These are phyloP conservation scores for Synanceia verrucosa DNA, from an alignment of 2,797 vertebrate species.

Conservation along the genomic window DNA sequence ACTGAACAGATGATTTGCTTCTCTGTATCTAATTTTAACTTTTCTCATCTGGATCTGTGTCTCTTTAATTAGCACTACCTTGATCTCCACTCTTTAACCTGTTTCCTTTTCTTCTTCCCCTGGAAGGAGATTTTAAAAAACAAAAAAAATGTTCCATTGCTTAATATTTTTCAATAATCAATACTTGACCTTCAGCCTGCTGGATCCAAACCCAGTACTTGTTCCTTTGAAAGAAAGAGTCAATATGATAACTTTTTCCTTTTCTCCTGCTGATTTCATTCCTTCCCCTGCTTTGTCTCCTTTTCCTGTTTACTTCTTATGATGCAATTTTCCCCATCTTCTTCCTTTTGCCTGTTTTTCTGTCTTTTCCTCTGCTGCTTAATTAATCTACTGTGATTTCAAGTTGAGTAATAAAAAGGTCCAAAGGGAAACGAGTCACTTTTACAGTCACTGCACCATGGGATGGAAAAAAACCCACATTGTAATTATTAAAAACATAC, in stretches of 20 bases:
- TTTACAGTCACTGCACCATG: background rate
- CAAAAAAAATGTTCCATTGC: background rate
- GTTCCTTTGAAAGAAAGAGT: background rate
- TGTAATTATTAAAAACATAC: background rate
- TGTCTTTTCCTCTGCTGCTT: background rate
- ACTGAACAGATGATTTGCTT: constrained; percentile 11
- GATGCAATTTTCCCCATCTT: background rate
- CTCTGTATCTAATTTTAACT: constrained; percentile 1
- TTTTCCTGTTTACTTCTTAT: background rate
- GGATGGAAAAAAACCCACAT: background rate
- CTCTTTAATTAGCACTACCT: background rate
- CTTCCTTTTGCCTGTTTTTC: background rate
- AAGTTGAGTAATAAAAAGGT: background rate
- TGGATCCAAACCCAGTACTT: background rate
- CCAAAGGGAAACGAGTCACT: background rate
- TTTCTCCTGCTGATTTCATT: background rate
- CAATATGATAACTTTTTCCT: background rate
- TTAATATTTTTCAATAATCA: background rate
- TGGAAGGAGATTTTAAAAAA: background rate
- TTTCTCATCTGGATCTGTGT: background rate
- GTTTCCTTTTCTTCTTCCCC: background rate
- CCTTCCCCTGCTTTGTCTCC: background rate
- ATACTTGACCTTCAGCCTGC: background rate
- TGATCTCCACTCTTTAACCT: background rate
- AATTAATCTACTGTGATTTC: constrained; percentile 5